Evolutionary conservation across 1,140 invertebrate species (phyloP), one percentile per base, ranked within the genome.

Genomic region (Potamilus streckersoni): DNA sequence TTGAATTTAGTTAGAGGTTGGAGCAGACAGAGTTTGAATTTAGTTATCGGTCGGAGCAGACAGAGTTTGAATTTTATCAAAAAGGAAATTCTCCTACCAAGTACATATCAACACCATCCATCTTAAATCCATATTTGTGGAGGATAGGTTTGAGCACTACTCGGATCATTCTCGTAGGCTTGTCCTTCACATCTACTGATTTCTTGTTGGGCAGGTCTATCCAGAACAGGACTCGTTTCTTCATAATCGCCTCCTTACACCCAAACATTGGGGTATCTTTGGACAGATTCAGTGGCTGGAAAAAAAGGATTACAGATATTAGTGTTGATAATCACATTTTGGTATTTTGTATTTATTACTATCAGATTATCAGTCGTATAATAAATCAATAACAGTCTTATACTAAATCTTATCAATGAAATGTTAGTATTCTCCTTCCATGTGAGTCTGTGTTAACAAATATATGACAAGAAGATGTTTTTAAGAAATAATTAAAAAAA

Each of bases 91-190:
- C 58, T 79, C 84, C 82, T 82, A 89, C 89, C 81, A 89, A 73
- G 55, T 86, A 81, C 69, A 94, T 89, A 68, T 90, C 90, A 61
- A 94, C 91, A n/a, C 90, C 86, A 73, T 94, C 93, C n/a, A 94
- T 85, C 84, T 92, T 92, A 76, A 93, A 93, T 58, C 93, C 93
- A 91, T 97, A 97, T 86, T 96, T 95, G 80, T 93, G 93, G 62
- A 98, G 91, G 82, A 98, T 94, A 3, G 96, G 96, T 81, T 94
- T 93, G 73, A 98, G 91, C 19, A 97, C 96, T 87, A 98, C 95
- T 31, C 92, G 91, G 74, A 97, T 91, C 17, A 93, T 93, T 86
- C 95, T 93, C 73, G 93, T 93, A 67, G 94, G 94, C 83, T 96
- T 95, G 70, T 95, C 95, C 85, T 97, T 95, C 12, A 98, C 94